Evolutionary conservation across 2,888 invertebrate genomes (phyloP).

Genomic region (Acronicta alni): DNA sequence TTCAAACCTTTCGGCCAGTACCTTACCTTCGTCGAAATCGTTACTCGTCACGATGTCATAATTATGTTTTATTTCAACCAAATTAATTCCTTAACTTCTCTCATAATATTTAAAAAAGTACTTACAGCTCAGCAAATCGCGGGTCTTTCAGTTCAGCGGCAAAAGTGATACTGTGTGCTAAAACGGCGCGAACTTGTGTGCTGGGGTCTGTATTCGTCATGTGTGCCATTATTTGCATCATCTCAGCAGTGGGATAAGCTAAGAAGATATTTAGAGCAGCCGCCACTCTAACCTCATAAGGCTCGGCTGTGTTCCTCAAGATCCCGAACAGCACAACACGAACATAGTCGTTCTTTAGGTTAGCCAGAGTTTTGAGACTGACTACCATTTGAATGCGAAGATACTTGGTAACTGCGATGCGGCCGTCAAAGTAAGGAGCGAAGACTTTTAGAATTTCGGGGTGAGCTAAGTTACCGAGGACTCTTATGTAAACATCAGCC

Average conservation of each 20-base stretch:
- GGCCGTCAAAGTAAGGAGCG: slow-evolving; percentile 92
- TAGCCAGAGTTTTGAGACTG: slow-evolving; percentile 86
- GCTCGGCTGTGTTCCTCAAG: slow-evolving; percentile 91
- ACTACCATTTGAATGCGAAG: slow-evolving; percentile 91
- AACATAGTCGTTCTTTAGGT: slow-evolving; percentile 83
- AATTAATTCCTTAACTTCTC: no score
- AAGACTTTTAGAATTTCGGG: slow-evolving; percentile 89
- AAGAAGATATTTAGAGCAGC: slow-evolving; percentile 90
- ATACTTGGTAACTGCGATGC: slow-evolving; percentile 87
- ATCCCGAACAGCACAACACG: slow-evolving; percentile 91
- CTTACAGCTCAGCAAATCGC: slow-evolving; percentile 85
- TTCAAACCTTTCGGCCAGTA: no score
- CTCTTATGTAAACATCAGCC: slow-evolving; percentile 90
- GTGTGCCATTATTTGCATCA: slow-evolving; percentile 92
- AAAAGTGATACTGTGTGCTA: slow-evolving; percentile 90
- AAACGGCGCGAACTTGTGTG: slow-evolving; percentile 90
- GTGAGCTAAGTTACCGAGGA: slow-evolving; percentile 91
- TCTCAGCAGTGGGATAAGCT: slow-evolving; percentile 88
- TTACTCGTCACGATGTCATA: no score
- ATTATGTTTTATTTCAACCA: no score
- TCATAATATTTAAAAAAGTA: no score
- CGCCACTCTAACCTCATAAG: slow-evolving; percentile 90
- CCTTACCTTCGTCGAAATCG: no score
- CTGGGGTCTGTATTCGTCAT: slow-evolving; percentile 91
- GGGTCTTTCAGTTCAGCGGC: slow-evolving; percentile 85